Percentiles rank a stretch among this genome's conserved stretches.
phyloP scores from a whole-genome alignment of 2,113 vertebrate genomes.

The Stomatorhinus ivindoensis region DNA sequence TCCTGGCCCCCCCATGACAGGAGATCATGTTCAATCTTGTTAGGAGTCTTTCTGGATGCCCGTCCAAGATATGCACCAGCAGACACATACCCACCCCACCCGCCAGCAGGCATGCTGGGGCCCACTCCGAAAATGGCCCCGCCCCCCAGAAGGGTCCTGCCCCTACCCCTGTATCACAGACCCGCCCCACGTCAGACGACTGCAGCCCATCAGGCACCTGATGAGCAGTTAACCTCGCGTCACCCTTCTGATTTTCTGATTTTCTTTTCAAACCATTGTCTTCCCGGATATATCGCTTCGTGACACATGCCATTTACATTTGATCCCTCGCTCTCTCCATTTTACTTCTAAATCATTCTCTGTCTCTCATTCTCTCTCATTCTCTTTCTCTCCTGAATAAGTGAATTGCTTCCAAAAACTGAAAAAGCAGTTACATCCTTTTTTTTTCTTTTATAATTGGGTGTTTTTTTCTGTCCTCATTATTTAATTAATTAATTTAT shows the following conservation, averaged over 20 bases:
- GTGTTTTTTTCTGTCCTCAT: background rate
- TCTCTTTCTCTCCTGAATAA: background rate
- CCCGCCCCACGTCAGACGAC: background rate
- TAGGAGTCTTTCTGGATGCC: constrained; percentile 13
- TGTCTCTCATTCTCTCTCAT: background rate
- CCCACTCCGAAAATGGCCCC: background rate
- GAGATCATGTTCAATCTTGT: constrained; percentile 35
- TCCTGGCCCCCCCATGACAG: constrained; percentile 1
- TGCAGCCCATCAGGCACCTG: background rate
- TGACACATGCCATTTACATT: background rate
- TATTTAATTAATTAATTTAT: background rate
- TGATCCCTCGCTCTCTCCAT: background rate
- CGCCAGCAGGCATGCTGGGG: background rate
- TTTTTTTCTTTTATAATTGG: background rate
- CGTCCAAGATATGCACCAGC: constrained; percentile 13
- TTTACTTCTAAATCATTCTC: background rate
- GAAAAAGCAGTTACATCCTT: background rate
- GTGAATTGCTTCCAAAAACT: background rate
- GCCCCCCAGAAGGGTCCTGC: background rate
- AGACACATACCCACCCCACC: background rate
- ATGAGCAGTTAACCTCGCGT: background rate
- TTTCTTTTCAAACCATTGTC: background rate
- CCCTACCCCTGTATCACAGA: background rate
- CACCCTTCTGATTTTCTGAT: background rate
- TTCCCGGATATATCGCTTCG: background rate